phyloP scores from a whole-genome alignment of 1,140 invertebrate species.

The Chironomus striatipennis region DNA sequence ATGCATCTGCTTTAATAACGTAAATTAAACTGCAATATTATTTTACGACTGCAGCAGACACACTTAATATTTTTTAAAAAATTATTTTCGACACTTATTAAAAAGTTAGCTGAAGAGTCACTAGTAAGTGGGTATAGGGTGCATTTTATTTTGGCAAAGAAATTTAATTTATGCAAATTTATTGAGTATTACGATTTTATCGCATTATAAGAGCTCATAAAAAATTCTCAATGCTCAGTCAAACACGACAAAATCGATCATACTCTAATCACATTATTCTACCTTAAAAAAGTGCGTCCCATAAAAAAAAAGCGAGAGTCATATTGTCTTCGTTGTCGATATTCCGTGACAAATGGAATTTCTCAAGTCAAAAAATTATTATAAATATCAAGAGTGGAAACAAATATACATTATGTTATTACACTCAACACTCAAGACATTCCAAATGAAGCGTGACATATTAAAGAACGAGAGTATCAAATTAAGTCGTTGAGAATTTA shows the following conservation, averaged over 20 bases:
- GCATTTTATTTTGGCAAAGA: too few relatives aligned
- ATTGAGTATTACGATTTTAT: too few relatives aligned
- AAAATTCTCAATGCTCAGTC: too few relatives aligned
- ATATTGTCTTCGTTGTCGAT: constrained; percentile 12
- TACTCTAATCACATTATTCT: background rate
- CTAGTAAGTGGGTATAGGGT: too few relatives aligned
- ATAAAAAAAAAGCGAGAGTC: background rate
- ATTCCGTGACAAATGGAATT: background rate
- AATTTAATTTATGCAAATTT: too few relatives aligned
- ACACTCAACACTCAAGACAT: too few relatives aligned
- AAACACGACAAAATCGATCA: background rate
- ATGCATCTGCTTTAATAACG: background rate
- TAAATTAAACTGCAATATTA: background rate
- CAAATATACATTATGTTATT: too few relatives aligned
- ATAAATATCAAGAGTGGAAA: background rate
- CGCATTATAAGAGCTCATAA: too few relatives aligned
- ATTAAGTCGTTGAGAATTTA: background rate
- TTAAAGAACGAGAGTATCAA: constrained; percentile 7
- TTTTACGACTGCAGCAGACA: too few relatives aligned
- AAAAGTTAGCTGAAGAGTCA: too few relatives aligned
- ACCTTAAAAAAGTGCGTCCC: background rate
- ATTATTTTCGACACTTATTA: too few relatives aligned
- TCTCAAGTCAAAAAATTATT: background rate
- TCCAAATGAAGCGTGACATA: constrained; percentile 1
- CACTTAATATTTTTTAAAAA: too few relatives aligned